These are phyloP conservation scores for Salvelinus namaycush DNA, from an alignment of 2,113 vertebrate genomes.

Conservation along the genomic window DNA sequence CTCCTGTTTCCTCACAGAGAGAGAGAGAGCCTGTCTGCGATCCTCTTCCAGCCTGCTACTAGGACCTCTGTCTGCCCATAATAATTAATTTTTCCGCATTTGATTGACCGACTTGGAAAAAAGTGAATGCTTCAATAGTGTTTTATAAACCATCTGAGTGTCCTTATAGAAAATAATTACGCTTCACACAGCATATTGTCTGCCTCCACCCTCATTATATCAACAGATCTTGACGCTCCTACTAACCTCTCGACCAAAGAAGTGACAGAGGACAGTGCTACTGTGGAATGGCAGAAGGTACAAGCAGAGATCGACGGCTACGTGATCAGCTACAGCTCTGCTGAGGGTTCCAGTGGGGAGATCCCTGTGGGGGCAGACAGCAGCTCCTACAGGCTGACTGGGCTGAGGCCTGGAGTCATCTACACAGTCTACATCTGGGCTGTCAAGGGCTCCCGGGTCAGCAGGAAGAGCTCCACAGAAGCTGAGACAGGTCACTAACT, in stretches of 20 bases:
- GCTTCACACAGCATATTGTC: background rate
- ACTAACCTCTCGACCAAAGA: slow-evolving; percentile 62
- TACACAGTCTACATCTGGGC: too few species aligned
- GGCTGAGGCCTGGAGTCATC: too few species aligned
- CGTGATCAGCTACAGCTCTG: too few species aligned
- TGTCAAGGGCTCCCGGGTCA: too few species aligned
- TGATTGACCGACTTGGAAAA: too few species aligned
- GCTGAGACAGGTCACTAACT: too few species aligned
- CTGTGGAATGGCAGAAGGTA: slow-evolving; percentile 74
- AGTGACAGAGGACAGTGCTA: slow-evolving; percentile 76
- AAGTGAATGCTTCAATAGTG: too few species aligned
- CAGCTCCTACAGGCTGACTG: too few species aligned
- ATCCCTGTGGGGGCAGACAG: too few species aligned
- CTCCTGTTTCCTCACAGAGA: background rate
- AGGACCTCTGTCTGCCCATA: background rate
- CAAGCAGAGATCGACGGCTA: slow-evolving; percentile 60
- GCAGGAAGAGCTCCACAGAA: too few species aligned
- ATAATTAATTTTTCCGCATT: too few species aligned
- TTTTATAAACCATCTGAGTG: background rate
- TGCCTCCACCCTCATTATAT: background rate
- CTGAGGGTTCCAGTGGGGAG: too few species aligned
- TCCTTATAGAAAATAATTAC: background rate
- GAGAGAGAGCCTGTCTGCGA: slow-evolving; percentile 12
- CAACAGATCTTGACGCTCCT: slow-evolving; percentile 70
- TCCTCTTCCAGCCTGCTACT: background rate